A percentile compares a stretch with the other conserved stretches of the same genome.
phyloP scores from a whole-genome alignment of 2,888 invertebrate species.

The Rhamnusium bicolor region DNA sequence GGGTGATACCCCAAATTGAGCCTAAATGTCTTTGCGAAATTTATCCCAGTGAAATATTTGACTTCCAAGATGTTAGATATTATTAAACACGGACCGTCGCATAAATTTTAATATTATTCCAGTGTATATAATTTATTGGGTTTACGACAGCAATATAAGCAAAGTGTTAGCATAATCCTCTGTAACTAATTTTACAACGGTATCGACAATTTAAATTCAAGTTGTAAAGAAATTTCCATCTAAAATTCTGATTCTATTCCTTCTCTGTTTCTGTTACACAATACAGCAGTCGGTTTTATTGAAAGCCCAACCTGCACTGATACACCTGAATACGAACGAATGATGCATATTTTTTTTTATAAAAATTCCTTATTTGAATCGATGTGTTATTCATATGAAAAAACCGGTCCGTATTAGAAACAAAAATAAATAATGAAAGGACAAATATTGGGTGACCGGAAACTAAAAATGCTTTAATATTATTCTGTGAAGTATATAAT shows the following conservation, averaged over 20 bases:
- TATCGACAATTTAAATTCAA: neutral
- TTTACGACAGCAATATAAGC: slow-evolving; percentile 20
- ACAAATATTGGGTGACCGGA: neutral
- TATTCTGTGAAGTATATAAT: too few relatives aligned
- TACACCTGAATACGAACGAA: too few relatives aligned
- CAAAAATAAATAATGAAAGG: too few relatives aligned
- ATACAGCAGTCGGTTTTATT: too few relatives aligned
- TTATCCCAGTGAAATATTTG: slow-evolving; percentile 9
- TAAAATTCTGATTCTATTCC: too few relatives aligned
- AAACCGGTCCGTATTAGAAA: too few relatives aligned
- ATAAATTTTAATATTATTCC: slow-evolving; percentile 20
- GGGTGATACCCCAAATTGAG: slow-evolving; percentile 23
- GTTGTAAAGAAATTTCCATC: neutral
- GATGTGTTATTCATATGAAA: too few relatives aligned
- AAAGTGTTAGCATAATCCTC: slow-evolving; percentile 6
- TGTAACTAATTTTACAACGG: slow-evolving; percentile 1
- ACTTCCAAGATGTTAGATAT: slow-evolving; percentile 24
- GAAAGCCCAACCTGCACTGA: too few relatives aligned
- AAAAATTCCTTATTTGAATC: too few relatives aligned
- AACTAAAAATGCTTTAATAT: neutral
- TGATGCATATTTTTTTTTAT: too few relatives aligned
- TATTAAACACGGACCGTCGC: slow-evolving; percentile 4
- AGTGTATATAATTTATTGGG: slow-evolving; percentile 24
- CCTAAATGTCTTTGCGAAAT: neutral
- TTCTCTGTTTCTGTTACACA: too few relatives aligned